Evolutionary conservation across 2,113 vertebrate genomes (phyloP).

Genomic region (Vidua macroura): DNA sequence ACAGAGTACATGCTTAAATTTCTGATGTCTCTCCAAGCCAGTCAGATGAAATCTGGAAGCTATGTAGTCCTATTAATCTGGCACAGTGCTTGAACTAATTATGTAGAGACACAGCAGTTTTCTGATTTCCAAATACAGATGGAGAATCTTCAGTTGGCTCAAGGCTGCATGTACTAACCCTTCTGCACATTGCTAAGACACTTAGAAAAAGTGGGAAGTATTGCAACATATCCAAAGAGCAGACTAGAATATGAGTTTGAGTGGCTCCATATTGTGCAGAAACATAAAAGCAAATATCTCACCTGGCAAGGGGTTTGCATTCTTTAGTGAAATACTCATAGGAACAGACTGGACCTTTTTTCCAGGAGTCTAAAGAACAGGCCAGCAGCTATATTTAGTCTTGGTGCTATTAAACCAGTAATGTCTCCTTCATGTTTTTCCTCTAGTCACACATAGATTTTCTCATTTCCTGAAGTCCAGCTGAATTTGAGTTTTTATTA

Average conservation of each 20-base stretch:
- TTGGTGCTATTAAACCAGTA: conserved; percentile 6
- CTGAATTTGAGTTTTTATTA: conserved; percentile 4
- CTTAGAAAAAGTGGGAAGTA: neutral
- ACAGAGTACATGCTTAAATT: neutral
- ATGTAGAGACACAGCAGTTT: neutral
- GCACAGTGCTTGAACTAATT: neutral
- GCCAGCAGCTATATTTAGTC: conserved; percentile 9
- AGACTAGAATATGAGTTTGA: neutral
- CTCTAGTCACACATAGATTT: neutral
- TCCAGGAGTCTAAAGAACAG: neutral
- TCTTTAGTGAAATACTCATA: conserved; percentile 40
- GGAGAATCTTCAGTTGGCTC: neutral
- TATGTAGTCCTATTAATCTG: neutral
- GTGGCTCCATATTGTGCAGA: neutral
- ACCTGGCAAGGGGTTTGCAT: conserved; percentile 38
- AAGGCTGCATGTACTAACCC: neutral
- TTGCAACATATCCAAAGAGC: neutral
- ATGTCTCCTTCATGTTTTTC: neutral
- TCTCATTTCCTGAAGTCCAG: conserved; percentile 48
- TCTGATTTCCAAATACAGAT: neutral
- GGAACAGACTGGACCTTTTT: conserved; percentile 3
- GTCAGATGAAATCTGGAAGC: conserved; percentile 9
- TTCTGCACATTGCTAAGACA: neutral
- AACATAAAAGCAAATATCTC: conserved; percentile 25
- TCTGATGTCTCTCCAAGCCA: neutral